Evolutionary conservation across 2,113 vertebrate species (phyloP).

Genomic region (Barnardius zonarius): DNA sequence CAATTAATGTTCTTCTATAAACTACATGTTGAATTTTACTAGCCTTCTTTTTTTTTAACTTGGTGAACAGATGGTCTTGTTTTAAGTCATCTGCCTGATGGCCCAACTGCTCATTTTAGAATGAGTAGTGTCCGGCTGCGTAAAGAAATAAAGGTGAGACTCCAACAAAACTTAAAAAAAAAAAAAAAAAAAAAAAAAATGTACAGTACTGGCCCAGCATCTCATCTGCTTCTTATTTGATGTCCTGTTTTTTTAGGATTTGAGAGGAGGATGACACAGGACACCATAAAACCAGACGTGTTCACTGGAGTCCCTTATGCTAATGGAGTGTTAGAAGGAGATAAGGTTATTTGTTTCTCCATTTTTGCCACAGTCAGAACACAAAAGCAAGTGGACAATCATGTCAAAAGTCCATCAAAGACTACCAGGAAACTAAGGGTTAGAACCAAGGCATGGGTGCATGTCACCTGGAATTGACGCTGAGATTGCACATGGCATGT

Average conservation of each 20-base stretch:
- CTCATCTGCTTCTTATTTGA: not conserved
- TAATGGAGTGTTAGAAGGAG: not conserved
- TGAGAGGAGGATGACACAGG: not conserved
- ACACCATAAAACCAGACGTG: not conserved
- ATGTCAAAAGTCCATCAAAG: not conserved
- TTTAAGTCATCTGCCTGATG: conserved; percentile 92
- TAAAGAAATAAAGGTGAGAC: conserved; percentile 91
- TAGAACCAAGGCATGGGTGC: not conserved
- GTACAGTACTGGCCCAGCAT: not conserved
- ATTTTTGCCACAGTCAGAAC: not conserved
- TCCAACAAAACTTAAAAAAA: not conserved
- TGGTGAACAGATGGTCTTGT: conserved; percentile 87
- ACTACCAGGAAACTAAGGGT: not conserved
- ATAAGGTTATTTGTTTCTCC: not conserved
- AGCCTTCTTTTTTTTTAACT: conserved; percentile 72
- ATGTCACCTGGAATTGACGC: not conserved
- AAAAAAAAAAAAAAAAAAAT: not conserved
- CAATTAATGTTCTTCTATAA: not conserved
- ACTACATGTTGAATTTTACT: not conserved
- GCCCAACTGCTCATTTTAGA: conserved; percentile 97
- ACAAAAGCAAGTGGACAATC: not conserved
- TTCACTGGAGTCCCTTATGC: not conserved
- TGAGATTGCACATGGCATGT: not conserved
- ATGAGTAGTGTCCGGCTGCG: conserved; percentile 92
- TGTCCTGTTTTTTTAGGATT: not conserved